Conservation (phyloP, 2,113 vertebrate genomes). For the Ondatra zibethicus region DNA sequence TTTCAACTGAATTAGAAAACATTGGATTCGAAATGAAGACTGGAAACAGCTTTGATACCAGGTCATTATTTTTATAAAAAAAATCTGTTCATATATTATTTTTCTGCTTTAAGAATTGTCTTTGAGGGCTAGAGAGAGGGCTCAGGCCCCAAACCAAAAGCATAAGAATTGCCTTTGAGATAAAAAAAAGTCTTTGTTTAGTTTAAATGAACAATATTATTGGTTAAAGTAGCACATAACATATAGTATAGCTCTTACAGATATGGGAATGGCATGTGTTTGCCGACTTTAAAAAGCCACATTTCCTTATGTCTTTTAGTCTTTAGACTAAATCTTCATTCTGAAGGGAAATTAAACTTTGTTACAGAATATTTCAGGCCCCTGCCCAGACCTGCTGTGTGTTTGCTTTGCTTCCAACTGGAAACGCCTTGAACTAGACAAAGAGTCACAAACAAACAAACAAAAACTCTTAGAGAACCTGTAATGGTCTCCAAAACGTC, state of each 20-base stretch:
- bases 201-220: constrained; percentile 55
- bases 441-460: background rate
- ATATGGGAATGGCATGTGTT: background rate
- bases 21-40: constrained; percentile 53
- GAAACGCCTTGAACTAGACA: background rate
- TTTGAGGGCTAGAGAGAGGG: background rate
- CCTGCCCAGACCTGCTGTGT: background rate
- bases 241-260: background rate
- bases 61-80: constrained; percentile 33
- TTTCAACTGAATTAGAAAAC: constrained; percentile 29
- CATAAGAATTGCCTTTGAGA: constrained; percentile 9
- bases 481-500: background rate
- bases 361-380: background rate
- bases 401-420: background rate
- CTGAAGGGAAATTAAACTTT: constrained; percentile 12
- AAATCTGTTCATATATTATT: constrained; percentile 23
- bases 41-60: constrained; percentile 49
- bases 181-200: constrained; percentile 49
- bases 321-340: background rate
- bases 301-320: constrained; percentile 24
- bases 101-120: constrained; percentile 54
- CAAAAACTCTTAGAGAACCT: background rate
- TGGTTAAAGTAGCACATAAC: constrained; percentile 38
- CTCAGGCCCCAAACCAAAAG: background rate
- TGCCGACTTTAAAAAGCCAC: constrained; percentile 30